phyloP scores from a whole-genome alignment of 2,797 vertebrate species.

The Typhlichthys eigenmanni region DNA sequence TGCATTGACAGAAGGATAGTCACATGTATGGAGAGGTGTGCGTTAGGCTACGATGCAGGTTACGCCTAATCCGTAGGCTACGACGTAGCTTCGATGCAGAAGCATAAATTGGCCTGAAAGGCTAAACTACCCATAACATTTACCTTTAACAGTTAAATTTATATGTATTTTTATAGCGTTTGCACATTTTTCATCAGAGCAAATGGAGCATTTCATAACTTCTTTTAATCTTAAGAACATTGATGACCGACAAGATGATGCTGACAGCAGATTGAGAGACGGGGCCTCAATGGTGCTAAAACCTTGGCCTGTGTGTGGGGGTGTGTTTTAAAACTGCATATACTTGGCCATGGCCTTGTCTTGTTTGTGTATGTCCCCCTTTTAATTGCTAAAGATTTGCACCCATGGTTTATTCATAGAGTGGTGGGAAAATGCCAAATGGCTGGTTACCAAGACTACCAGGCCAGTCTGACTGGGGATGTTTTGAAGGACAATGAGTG shows the following conservation, averaged over 20 bases:
- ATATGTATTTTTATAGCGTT: too few relatives aligned
- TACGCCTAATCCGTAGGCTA: too few relatives aligned
- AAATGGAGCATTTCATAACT: not conserved
- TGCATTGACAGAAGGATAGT: too few relatives aligned
- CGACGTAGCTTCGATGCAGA: too few relatives aligned
- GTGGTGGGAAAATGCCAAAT: slow-evolving; percentile 46
- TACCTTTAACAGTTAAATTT: too few relatives aligned
- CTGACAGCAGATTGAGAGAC: not conserved
- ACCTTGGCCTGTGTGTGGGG: slow-evolving; percentile 13
- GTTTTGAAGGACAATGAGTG: slow-evolving; percentile 33
- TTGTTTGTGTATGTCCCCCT: slow-evolving; percentile 39
- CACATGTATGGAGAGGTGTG: too few relatives aligned
- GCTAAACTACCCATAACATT: too few relatives aligned
- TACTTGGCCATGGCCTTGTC: slow-evolving; percentile 10
- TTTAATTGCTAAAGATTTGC: slow-evolving; percentile 39
- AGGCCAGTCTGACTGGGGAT: slow-evolving; percentile 28
- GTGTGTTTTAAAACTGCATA: not conserved
- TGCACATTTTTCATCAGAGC: too few relatives aligned
- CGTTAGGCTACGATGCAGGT: too few relatives aligned
- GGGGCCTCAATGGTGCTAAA: slow-evolving; percentile 21
- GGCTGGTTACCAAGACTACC: slow-evolving; percentile 39
- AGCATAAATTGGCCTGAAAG: too few relatives aligned
- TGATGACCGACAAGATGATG: slow-evolving; percentile 2
- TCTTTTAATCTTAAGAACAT: slow-evolving; percentile 8
- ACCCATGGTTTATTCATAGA: slow-evolving; percentile 64